A percentile compares a stretch with the other conserved stretches of the same genome.
These are phyloP conservation scores for Oxyruncus cristatus DNA, from an alignment of 2,113 vertebrate species.

Conservation along the genomic window DNA sequence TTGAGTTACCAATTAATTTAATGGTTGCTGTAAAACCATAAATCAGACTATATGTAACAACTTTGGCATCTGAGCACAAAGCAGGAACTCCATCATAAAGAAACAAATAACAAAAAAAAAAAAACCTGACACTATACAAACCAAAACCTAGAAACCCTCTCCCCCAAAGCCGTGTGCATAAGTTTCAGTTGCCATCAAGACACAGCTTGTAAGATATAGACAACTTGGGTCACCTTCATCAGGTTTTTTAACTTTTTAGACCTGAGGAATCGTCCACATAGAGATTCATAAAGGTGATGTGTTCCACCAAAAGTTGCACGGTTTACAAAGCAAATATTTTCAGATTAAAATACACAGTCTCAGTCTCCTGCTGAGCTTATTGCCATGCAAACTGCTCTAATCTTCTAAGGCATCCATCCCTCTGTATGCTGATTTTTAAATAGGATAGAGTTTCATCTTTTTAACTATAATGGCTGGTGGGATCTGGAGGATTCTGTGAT, in stretches of 20 bases:
- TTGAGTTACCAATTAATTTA: not conserved
- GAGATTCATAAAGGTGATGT: not conserved
- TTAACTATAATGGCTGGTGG: not conserved
- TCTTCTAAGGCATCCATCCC: not conserved
- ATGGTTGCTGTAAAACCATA: not conserved
- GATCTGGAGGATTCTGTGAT: not conserved
- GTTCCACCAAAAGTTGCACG: not conserved
- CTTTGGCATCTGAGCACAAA: not conserved
- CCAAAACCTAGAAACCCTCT: not conserved
- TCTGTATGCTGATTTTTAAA: not conserved
- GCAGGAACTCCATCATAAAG: not conserved
- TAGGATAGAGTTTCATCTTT: not conserved
- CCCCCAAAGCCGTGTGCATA: not conserved
- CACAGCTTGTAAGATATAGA: not conserved
- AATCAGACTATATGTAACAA: not conserved
- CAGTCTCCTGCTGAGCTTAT: not conserved
- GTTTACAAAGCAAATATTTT: not conserved
- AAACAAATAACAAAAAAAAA: not conserved
- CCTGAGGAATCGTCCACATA: not conserved
- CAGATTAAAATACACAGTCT: not conserved
- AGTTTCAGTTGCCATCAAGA: not conserved
- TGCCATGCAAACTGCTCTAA: not conserved
- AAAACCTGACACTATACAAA: not conserved
- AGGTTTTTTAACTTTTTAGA: not conserved
- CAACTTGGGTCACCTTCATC: rapidly evolving